Conservation (phyloP, 2,797 vertebrate species). For the Xenopus petersii region DNA sequence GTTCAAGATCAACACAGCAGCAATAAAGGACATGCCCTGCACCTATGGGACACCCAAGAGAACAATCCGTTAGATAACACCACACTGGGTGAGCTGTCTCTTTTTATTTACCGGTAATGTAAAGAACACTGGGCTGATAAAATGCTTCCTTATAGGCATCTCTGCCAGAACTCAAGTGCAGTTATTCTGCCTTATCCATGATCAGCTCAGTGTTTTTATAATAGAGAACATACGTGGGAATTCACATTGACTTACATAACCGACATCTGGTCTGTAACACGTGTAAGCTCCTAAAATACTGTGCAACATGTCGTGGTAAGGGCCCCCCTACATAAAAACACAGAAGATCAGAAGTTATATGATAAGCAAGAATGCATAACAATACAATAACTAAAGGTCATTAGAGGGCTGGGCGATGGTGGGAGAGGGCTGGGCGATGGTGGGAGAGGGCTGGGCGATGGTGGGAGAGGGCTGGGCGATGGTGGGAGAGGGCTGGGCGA, state of each 20-base stretch:
- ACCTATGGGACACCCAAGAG: conserved; percentile 65
- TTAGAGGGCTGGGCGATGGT: too few relatives aligned
- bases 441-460: too few relatives aligned
- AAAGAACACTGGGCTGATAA: too few relatives aligned
- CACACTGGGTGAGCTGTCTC: neutral
- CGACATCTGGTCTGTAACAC: conserved; percentile 93
- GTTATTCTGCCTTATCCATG: too few relatives aligned
- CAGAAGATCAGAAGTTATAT: neutral
- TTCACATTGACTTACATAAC: conserved; percentile 81
- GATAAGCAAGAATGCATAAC: too few relatives aligned
- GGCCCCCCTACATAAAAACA: conserved; percentile 79
- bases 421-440: too few relatives aligned
- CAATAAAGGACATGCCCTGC: conserved; percentile 93
- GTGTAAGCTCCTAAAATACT: conserved; percentile 95
- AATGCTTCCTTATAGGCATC: too few relatives aligned
- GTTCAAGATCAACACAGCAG: conserved; percentile 87
- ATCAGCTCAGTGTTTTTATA: too few relatives aligned
- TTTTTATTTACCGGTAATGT: neutral
- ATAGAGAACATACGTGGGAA: neutral
- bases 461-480: too few relatives aligned
- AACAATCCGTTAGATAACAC: neutral
- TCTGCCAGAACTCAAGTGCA: too few relatives aligned
- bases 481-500: too few relatives aligned
- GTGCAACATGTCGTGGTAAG: conserved; percentile 90
- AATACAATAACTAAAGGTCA: too few relatives aligned